phyloP scores from a whole-genome alignment of 1,140 invertebrate genomes.

The Cotesia typhae region DNA sequence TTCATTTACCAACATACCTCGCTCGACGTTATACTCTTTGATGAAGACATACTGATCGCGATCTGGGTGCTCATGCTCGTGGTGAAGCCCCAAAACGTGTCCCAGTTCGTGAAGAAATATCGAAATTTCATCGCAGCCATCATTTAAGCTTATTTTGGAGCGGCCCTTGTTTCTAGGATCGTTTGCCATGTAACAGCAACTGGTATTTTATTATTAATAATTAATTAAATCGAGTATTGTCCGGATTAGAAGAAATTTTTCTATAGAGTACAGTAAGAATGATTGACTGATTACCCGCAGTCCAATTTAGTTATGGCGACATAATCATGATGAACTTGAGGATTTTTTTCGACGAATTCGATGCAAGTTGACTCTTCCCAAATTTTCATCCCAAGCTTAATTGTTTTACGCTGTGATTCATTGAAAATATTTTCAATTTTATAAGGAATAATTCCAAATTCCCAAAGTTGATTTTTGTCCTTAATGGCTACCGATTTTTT shows the following conservation, averaged over 20 bases:
- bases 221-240: no score
- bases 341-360: constrained; percentile 92
- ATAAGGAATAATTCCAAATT: constrained; percentile 97
- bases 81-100: constrained; percentile 98
- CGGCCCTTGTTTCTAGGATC: constrained; percentile 96
- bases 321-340: constrained; percentile 90
- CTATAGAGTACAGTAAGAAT: no score
- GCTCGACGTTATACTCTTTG: constrained; percentile 94
- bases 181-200: neutral
- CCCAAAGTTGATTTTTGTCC: constrained; percentile 94
- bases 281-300: constrained; percentile 82
- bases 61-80: constrained; percentile 97
- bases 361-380: constrained; percentile 99
- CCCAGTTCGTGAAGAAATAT: constrained; percentile 99
- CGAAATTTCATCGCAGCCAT: constrained; percentile 99
- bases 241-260: no score
- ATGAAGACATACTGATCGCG: constrained; percentile 93
- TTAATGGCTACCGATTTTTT: constrained; percentile 80
- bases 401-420: constrained; percentile 93
- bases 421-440: constrained; percentile 98
- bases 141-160: constrained; percentile 97
- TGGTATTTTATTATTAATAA: no score
- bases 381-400: constrained; percentile 98
- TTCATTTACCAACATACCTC: constrained; percentile 71
- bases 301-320: constrained; percentile 96